A percentile compares a stretch with the other conserved stretches of the same genome.
Conservation (phyloP, 2,888 invertebrate genomes). For the Alitta virens region DNA sequence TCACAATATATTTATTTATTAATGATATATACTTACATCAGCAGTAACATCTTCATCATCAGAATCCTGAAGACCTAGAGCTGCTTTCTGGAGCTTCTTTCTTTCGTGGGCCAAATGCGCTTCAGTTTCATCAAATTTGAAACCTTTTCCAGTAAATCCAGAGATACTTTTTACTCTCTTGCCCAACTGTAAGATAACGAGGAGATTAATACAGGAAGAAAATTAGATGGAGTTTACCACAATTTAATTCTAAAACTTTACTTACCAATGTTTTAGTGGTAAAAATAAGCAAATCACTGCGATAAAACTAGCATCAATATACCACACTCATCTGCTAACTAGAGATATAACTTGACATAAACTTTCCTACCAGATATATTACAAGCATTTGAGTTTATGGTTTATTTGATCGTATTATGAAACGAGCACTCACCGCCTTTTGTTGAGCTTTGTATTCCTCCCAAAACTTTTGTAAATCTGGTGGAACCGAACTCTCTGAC, state of each 20-base stretch:
- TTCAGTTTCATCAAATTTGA: conserved; percentile 98
- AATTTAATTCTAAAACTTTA: too few species aligned
- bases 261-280: too few species aligned
- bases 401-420: too few species aligned
- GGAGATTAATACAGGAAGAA: too few species aligned
- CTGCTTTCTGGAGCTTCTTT: conserved; percentile 97
- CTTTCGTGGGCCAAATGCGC: conserved; percentile 92
- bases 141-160: conserved; percentile 76
- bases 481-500: conserved; percentile 75
- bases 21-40: conserved; percentile 66
- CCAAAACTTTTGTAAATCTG: conserved; percentile 70
- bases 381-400: too few species aligned
- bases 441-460: conserved; percentile 79
- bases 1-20: too few species aligned
- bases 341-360: too few species aligned
- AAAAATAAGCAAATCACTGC: too few species aligned
- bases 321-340: too few species aligned
- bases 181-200: conserved; percentile 34
- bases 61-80: conserved; percentile 81
- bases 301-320: too few species aligned
- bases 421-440: conserved; percentile 77
- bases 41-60: conserved; percentile 94
- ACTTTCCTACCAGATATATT: too few species aligned
- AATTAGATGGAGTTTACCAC: too few species aligned
- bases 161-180: conserved; percentile 59